A percentile compares a stretch with the other conserved stretches of the same genome.
Evolutionary conservation across 2,888 invertebrate genomes (phyloP).

Genomic region (Synanthedon tipuliformis): DNA sequence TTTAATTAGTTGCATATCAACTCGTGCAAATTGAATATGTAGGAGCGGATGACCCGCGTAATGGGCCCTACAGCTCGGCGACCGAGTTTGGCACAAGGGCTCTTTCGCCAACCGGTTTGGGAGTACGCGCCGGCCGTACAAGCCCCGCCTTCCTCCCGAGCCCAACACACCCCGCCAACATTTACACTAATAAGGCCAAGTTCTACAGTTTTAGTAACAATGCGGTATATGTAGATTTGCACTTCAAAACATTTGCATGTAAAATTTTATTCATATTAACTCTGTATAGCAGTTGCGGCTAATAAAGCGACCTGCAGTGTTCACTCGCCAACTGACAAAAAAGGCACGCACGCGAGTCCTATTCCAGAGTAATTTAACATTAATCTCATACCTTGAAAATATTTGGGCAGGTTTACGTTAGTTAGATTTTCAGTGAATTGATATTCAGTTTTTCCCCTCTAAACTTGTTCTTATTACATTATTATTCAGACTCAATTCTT

Average conservation of each 20-base stretch:
- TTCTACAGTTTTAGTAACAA: background rate
- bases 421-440: background rate
- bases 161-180: conserved; percentile 5
- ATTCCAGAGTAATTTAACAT: background rate
- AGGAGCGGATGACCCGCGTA: conserved; percentile 35
- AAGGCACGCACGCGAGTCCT: background rate
- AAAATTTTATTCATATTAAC: background rate
- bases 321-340: background rate
- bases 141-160: conserved; percentile 17
- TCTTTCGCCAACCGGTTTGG: conserved; percentile 54
- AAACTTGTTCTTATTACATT: conserved; percentile 8
- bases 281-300: background rate
- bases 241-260: background rate
- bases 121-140: conserved; percentile 15
- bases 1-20: background rate
- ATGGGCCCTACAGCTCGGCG: conserved; percentile 24
- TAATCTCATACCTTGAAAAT: background rate
- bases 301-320: background rate
- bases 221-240: background rate
- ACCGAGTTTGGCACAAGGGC: conserved; percentile 40
- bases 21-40: conserved; percentile 3
- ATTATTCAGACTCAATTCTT: background rate
- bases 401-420: background rate
- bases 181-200: background rate
- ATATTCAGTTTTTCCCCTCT: conserved; percentile 1